phyloP scores from a whole-genome alignment of 2,888 invertebrate genomes.

The Lycaena phlaeas region DNA sequence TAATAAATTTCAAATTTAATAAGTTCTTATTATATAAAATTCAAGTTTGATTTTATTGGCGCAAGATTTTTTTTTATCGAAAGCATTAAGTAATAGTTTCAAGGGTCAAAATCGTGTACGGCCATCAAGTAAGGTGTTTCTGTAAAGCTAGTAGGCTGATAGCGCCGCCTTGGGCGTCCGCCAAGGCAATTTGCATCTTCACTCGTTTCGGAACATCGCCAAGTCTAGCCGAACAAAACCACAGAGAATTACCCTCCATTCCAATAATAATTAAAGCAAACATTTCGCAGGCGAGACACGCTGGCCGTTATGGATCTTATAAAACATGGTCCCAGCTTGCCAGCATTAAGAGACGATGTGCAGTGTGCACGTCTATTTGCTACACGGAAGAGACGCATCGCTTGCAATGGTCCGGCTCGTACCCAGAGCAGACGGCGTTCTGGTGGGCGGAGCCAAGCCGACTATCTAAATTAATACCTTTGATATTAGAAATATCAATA shows the following conservation, averaged over 20 bases:
- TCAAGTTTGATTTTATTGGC: too few relatives aligned
- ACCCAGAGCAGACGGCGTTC: constrained; percentile 25
- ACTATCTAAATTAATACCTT: constrained; percentile 66
- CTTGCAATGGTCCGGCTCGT: constrained; percentile 62
- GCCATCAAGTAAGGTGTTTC: constrained; percentile 45
- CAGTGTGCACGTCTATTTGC: constrained; percentile 63
- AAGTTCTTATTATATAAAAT: too few relatives aligned
- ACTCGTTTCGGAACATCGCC: constrained; percentile 73
- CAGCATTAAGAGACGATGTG: constrained; percentile 69
- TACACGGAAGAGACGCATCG: constrained; percentile 66
- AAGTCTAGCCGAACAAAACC: constrained; percentile 74
- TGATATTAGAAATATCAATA: constrained; percentile 69
- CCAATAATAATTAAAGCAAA: constrained; percentile 74
- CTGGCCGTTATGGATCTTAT: constrained; percentile 70
- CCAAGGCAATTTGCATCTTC: constrained; percentile 73
- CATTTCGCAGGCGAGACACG: constrained; percentile 65
- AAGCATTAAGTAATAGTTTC: too few relatives aligned
- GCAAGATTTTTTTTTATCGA: too few relatives aligned
- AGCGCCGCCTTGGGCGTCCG: constrained; percentile 69
- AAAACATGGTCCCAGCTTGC: constrained; percentile 65
- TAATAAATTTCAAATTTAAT: too few relatives aligned
- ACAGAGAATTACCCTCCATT: constrained; percentile 71
- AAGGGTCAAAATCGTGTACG: too few relatives aligned
- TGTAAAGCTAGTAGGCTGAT: constrained; percentile 44
- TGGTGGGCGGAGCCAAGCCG: constrained; percentile 43